Evolutionary conservation across 2,888 invertebrate species (phyloP), one percentile per base, ranked within the genome.

Genomic region (Hanleya hanleyi): DNA sequence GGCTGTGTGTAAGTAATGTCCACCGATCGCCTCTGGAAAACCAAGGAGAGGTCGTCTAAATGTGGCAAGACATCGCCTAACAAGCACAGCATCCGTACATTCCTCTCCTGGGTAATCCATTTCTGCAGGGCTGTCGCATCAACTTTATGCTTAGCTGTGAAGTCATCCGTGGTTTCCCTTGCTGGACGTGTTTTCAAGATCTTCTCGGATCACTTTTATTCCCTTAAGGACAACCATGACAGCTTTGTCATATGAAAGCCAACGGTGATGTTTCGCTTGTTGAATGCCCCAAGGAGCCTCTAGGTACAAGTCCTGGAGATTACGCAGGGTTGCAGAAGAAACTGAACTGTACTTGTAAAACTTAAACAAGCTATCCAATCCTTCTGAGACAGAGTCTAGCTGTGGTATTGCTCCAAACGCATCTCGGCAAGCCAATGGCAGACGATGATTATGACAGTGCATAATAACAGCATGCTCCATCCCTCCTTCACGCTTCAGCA

Each of bases 321-420:
- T 12, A n/a, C 26, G 12, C 6, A 51, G 26, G 26, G 51, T 51
- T 9, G 51, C 51, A n/a, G 51, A 12, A 22, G n/a, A n/a, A 22
- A 51, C 51, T n/a, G 51, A 51, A 22, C 51, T 51, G 22, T 51
- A 51, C 22, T 51, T 51, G 51, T 51, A 51, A 22, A n/a, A 51
- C 51, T 51, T 51, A 26, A n/a, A 51, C 6, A 51, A 26, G 51
- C 15, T 18, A 26, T 51, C 22, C 9, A 51, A 18, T n/a, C 12
- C 7, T 18, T 51, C 51, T n/a, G 9, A 51, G n/a, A 51, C 51
- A 9, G 7, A 7, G 22, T 51, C 51, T 26, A 51, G 26, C 9
- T n/a, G 15, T 9, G 7, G 7, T 22, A 51, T 51, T 9, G 7
- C 9, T 9, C 22, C 22, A 22, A 51, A 51, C 6, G 51, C 51